phyloP scores from a whole-genome alignment of 1,140 invertebrate species.

The Apis florea region DNA sequence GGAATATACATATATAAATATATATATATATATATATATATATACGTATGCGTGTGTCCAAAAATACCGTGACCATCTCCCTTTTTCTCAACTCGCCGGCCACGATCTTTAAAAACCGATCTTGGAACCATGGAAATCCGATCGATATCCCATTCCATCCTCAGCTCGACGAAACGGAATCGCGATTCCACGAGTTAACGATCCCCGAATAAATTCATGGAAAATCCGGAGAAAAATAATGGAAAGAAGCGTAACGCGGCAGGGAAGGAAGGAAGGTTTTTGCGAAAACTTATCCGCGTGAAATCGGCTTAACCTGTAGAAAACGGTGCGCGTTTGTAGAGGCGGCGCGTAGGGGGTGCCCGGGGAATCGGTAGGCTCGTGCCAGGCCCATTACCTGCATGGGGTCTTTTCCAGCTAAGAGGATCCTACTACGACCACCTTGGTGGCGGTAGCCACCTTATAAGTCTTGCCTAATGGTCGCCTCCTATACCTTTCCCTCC shows the following conservation, averaged over 20 bases:
- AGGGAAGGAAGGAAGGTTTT: neutral
- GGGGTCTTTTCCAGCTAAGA: slow-evolving; percentile 55
- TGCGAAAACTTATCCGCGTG: slow-evolving; percentile 46
- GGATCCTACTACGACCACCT: slow-evolving; percentile 54
- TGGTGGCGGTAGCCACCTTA: slow-evolving; percentile 59
- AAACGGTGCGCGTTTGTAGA: neutral
- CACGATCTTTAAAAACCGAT: neutral
- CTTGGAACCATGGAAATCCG: neutral
- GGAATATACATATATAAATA: neutral
- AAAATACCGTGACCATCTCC: slow-evolving; percentile 53
- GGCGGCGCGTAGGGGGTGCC: too few species aligned
- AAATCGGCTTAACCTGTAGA: slow-evolving; percentile 56
- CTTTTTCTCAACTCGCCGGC: slow-evolving; percentile 45
- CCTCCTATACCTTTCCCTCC: slow-evolving; percentile 54
- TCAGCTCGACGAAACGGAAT: neutral
- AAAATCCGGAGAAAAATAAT: neutral
- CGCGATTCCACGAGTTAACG: neutral
- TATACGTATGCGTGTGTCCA: too few species aligned
- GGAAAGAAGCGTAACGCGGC: too few species aligned
- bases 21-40: neutral
- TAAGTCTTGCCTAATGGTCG: slow-evolving; percentile 61
- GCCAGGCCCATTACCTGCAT: slow-evolving; percentile 59
- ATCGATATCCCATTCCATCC: neutral
- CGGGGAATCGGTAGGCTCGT: slow-evolving; percentile 53
- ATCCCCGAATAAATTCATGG: too few species aligned